phyloP scores from a whole-genome alignment of 2,113 vertebrate species.

The Colinus virginianus region DNA sequence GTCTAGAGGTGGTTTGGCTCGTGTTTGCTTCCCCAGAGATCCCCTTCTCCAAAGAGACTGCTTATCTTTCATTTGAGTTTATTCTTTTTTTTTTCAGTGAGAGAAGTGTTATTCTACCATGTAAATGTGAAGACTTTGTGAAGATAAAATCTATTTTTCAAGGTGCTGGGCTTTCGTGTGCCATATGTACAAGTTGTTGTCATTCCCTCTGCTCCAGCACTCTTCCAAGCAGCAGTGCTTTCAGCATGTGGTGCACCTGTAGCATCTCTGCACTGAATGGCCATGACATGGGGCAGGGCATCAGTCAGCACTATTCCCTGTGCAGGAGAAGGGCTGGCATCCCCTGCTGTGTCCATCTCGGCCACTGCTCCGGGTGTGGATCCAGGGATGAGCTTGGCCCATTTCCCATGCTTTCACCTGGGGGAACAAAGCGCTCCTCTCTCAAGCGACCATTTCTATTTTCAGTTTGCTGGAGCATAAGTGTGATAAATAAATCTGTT shows the following conservation, averaged over 20 bases:
- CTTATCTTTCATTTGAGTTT: neutral
- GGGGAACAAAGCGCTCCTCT: neutral
- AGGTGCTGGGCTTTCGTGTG: neutral
- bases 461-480: neutral
- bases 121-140: neutral
- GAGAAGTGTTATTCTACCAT: rapidly evolving
- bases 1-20: neutral
- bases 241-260: neutral
- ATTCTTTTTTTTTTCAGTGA: neutral
- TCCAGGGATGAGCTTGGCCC: neutral
- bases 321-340: neutral
- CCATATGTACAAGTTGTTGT: rapidly evolving
- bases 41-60: too few species aligned
- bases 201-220: neutral
- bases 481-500: neutral
- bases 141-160: neutral
- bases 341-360: neutral
- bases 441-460: neutral
- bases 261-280: neutral
- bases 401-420: neutral
- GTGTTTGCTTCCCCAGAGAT: neutral
- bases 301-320: too few species aligned
- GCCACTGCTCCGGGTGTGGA: neutral
- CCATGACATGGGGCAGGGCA: too few species aligned
- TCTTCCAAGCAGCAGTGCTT: neutral